Evolutionary conservation across 2,797 vertebrate species (phyloP), one percentile per base, ranked within the genome.

Genomic region (Odontamblyopus rebecca): DNA sequence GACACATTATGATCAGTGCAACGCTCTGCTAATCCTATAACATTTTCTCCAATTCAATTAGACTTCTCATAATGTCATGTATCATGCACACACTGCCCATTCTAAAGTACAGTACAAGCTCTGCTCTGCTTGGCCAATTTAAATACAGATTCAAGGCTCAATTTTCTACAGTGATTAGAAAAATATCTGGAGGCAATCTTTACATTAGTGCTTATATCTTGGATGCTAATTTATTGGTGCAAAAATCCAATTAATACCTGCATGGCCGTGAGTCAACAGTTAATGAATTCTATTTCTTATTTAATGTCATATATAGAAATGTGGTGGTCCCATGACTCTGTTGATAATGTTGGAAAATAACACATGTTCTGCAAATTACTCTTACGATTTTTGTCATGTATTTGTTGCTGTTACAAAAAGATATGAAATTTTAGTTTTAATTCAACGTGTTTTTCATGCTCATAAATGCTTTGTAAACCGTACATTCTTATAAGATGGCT

Each of bases 121-220:
- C 44, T 48, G 44, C 38, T 41, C 35, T 61, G 61, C 19, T 12
- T 38, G 59, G 62, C 54, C 53, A 62, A 81, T 75, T 48, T 48
- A 48, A 48, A 35, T 5, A 77, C n/a, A 61, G 54, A 41, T 57
- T 53, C 70, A 70, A 75, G 48, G 26, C 69, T 23, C 5, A 41
- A 65, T 82, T 76, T 83, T 71, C 67, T 35, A 60, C 30, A 9
- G 72, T 68, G 73, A 82, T 87, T 86, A 78, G 74, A 44, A 79
- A 85, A 83, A 87, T 61, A 77, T 78, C 81, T 82, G 13, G 8
- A 82, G 70, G 82, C 71, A 60, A 80, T 69, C 69, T 80, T 81
- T 74, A 80, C 68, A 80, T 80, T 69, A 81, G 70, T 60, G 72
- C 35, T 65, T 68, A 80, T 80, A 80, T 80, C 61, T 32, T 38